These are phyloP conservation scores for Morphnarchus princeps DNA, from an alignment of 2,113 vertebrate genomes.

Conservation along the genomic window DNA sequence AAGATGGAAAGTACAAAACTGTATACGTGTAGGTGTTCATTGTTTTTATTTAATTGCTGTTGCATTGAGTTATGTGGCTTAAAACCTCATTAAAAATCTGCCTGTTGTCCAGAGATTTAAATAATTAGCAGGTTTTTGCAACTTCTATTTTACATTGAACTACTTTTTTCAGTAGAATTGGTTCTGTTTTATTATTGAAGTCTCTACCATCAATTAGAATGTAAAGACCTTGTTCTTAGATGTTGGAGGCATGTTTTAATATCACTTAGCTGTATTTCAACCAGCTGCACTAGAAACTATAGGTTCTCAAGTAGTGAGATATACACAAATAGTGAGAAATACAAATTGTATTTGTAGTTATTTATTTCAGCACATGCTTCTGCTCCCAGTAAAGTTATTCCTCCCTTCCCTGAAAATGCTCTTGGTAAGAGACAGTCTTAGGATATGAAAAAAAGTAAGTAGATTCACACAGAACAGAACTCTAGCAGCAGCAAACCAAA, in stretches of 20 bases:
- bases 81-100: neutral
- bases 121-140: neutral
- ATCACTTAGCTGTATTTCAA: neutral
- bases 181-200: neutral
- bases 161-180: neutral
- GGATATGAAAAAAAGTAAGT: neutral
- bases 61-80: neutral
- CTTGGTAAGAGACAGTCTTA: neutral
- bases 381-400: neutral
- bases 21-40: constrained; percentile 78
- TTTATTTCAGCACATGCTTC: neutral
- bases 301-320: neutral
- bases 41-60: neutral
- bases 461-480: neutral
- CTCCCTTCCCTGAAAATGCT: neutral
- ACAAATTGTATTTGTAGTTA: neutral
- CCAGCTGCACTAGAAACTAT: neutral
- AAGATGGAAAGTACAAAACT: constrained; percentile 88
- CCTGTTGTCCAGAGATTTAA: neutral
- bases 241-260: neutral
- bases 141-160: neutral
- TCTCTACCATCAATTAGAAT: neutral
- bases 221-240: neutral
- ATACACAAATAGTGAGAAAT: neutral
- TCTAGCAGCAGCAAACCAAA: neutral